Conservation (phyloP, 2,113 vertebrate genomes). For the Charina bottae region DNA sequence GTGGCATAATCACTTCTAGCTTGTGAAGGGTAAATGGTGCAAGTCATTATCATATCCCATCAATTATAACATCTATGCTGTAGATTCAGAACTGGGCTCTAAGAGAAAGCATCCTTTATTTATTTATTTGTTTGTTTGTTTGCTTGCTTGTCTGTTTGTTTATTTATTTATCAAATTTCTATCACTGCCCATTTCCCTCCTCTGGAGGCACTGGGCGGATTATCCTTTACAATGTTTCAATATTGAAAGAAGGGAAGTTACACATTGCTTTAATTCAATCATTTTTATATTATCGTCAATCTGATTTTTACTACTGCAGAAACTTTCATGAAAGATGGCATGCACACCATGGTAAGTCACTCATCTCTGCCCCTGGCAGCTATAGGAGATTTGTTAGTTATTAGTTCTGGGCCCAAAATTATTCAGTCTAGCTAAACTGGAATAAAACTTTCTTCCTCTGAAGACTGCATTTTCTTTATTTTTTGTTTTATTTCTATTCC, state of each 20-base stretch:
- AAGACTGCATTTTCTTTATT: background rate
- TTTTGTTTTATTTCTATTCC: too few species aligned
- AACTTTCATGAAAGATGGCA: background rate
- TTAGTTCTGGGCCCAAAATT: background rate
- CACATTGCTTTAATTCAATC: background rate
- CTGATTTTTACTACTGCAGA: background rate
- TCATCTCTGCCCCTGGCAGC: background rate
- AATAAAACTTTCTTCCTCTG: background rate
- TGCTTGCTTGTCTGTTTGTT: too few species aligned
- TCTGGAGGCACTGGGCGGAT: too few species aligned
- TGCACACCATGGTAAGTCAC: background rate
- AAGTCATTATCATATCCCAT: conserved; percentile 3
- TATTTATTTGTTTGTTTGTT: too few species aligned
- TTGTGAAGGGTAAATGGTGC: conserved; percentile 31
- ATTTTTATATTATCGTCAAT: background rate
- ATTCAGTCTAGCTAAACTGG: background rate
- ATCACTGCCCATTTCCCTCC: too few species aligned
- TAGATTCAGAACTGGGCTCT: accelerated
- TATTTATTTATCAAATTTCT: too few species aligned
- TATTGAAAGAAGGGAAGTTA: background rate
- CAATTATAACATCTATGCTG: background rate
- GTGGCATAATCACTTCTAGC: conserved; percentile 37
- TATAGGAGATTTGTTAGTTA: background rate
- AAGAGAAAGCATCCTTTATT: background rate
- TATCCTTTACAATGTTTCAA: background rate